These are phyloP conservation scores for Exephanes ischioxanthus DNA, from an alignment of 2,888 invertebrate species.

Conservation along the genomic window DNA sequence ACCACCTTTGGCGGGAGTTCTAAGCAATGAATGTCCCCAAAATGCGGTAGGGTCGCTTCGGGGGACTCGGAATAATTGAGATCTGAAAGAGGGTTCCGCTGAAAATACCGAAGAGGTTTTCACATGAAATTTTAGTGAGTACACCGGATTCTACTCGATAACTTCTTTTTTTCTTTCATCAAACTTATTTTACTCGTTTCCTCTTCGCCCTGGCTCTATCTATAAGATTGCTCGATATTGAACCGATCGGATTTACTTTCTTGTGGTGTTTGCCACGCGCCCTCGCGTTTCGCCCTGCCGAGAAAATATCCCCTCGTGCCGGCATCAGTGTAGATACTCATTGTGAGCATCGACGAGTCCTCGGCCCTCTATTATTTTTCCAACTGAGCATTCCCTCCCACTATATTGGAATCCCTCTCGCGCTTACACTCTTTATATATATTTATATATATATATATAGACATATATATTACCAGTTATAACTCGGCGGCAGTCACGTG, in stretches of 20 bases:
- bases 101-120: too few species aligned
- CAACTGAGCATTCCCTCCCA: conserved; percentile 32
- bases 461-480: conserved; percentile 12
- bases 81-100: too few species aligned
- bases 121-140: neutral
- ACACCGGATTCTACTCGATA: neutral
- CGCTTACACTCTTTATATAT: neutral
- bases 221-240: conserved; percentile 32
- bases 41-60: neutral
- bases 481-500: conserved; percentile 37
- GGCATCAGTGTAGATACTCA: conserved; percentile 8
- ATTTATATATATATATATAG: neutral
- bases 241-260: conserved; percentile 44
- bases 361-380: conserved; percentile 56
- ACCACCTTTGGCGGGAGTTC: neutral
- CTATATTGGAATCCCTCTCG: conserved; percentile 42
- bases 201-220: neutral
- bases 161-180: neutral
- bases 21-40: neutral
- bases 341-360: conserved; percentile 32
- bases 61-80: too few species aligned
- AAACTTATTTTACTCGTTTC: neutral
- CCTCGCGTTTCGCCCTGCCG: conserved; percentile 16
- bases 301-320: neutral
- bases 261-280: conserved; percentile 18